Evolutionary conservation across 2,113 vertebrate genomes (phyloP), one percentile per base, ranked within the genome.

Genomic region (Eulemur macaco): DNA sequence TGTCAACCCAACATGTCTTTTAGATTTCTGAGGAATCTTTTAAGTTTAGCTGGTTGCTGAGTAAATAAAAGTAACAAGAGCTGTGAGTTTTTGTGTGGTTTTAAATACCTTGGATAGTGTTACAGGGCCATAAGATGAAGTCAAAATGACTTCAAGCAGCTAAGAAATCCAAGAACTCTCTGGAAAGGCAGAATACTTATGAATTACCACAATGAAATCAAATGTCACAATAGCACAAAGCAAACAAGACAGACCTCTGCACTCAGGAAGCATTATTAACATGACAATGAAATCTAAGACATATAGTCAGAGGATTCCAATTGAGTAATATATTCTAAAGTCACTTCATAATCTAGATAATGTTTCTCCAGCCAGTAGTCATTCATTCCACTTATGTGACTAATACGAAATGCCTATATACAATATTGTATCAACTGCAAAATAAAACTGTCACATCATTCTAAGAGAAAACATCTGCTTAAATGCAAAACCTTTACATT

Each of bases 401-500:
- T 98, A 95, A 94, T 85, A 68, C 9, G 86, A n/a, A 73, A 83
- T 37, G 60, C 13, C 23, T 63, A 10, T 80, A 86, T 92, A 42
- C 69, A 95, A 87, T 76, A 68, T 31, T 54, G 13, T 8, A 14
- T 92, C 87, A 84, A 37, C 42, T 96, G 71, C 63, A 98, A 92
- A 94, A 95, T 93, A 95, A 95, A 92, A 76, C 58, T 66, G 56
- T 80, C 47, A 90, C 47, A 95, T 95, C 82, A 92, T 87, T 93
- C 69, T 77, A 58, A 80, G 78, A 97, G 25, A 71, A 92, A 74
- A 27, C 11, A n/a, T 56, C 85, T 11, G 66, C 56, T 71, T 60
- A 56, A 86, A 27, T 52, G 27, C 6, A 80, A 86, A 94, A 47
- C 0, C 6, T 84, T 94, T 84, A 54, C 3, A 91, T 95, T 86